Evolutionary conservation across 1,140 invertebrate species (phyloP), one percentile per base, ranked within the genome.

Genomic region (Melanaphis sacchari): DNA sequence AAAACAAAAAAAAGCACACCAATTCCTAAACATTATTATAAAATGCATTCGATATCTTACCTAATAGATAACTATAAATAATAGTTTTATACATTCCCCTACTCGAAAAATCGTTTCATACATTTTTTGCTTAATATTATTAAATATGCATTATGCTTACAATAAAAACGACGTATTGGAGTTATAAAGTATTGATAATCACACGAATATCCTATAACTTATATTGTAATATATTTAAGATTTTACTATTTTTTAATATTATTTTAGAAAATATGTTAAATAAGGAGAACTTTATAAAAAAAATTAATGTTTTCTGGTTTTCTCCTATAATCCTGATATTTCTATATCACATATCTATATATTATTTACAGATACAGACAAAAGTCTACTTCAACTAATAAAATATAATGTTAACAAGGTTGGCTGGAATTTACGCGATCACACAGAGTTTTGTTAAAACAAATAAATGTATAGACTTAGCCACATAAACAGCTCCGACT

Each of bases 401-500:
- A n/a, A 76, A 76, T n/a, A 76, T n/a, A 76, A 76, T 76, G 59
- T n/a, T 76, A 76, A 82, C 36, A 82, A 82, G 76, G 36, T 38
- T 82, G n/a, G 76, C 36, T 38, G 76, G 36, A 82, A 82, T 82
- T 82, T 38, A 82, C 38, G 76, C 76, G 36, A 38, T 76, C 59
- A 5, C 31, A 15, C 31, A 66, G 59, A 36, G 22, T 82, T 82
- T 38, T 82, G 18, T 82, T 38, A 38, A 82, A 82, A 82, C 76
- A 82, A 82, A 82, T 82, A 24, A 38, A 21, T 38, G 36, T 8
- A 18, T 82, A 82, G 76, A 82, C 38, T 41, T 84, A 41, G 24
- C 82, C 24, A 84, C 40, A 5, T 41, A 24, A 84, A 84, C 24
- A 24, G 40, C 38, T 41, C 22, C 38, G 6, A 31, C 22, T 38